Evolutionary conservation across 1,140 invertebrate genomes (phyloP), one percentile per base, ranked within the genome.

Genomic region (Paralvinella palmiformis): DNA sequence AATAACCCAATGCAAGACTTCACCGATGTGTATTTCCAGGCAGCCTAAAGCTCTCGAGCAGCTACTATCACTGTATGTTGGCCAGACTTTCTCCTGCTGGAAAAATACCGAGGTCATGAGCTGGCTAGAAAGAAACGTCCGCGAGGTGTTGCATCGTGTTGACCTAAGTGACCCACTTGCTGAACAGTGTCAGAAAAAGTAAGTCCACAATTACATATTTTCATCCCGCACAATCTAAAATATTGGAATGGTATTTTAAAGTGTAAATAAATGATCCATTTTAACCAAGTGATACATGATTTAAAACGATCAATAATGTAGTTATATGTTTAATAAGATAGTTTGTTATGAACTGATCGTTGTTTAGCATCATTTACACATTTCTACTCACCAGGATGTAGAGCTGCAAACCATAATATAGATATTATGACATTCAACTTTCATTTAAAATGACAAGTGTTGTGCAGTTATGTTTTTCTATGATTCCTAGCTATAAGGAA

Each of bases 61-160:
- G 68, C 73, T 94, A 35, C 85, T 90, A 65, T 80, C 83, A 59
- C 79, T 94, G 29, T 93, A 92, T 74, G 83, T 91, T 13, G 85
- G 84, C 48, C 84, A 91, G 55, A 86, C 84, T 69, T 87, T 85
- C 72, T 84, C 88, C 69, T 81, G 91, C 22, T 94, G 91, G 91
- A 91, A 91, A 73, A 87, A 89, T 68, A 79, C 85, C 35, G 86
- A 87, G 62, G 81, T 91, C 50, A 74, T 92, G n/a, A 79, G 83
- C 1, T 94, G 91, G 90, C 74, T 94, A 41, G 89, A 91, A 72
- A 82, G 78, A 32, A 88, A 89, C 77, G 88, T 88, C 0, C 83
- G 87, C 66, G 64, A 70, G 35, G 87, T 88, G 4, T 69, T 93
- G 27, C 80, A 86, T 68, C 79, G 84, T 62, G 85, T 91, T 13